Evolutionary conservation across 1,140 invertebrate genomes (phyloP), one percentile per base, ranked within the genome.

Genomic region (Cherax destructor): DNA sequence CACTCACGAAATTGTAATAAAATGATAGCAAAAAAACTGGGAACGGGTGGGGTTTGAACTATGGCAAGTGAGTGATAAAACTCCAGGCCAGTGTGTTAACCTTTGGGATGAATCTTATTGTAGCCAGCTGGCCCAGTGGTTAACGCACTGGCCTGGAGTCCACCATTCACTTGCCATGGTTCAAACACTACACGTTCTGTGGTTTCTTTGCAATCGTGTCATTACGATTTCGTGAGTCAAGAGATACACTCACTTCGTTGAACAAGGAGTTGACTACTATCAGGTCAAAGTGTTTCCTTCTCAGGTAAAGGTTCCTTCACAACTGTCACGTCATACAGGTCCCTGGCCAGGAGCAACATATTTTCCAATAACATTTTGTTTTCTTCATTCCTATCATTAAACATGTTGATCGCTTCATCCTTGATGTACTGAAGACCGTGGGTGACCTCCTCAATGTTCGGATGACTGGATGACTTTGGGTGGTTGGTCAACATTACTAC

Each of bases 401-500:
- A 79, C 41, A 9, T 18, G 77, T 79, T 79, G 0, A 50, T 50
- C 4, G 4, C 16, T 5, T 79, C 16, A 4, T 50, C 47, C 6
- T 10, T 49, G 47, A 79, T 9, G 77, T 79, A 10, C 21, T 41
- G 47, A 2, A 79, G 77, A 10, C 77, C 77, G 50, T 79, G 77
- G 16, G 18, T 49, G 47, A 50, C 24, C 50, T 79, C 77, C 21
- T 18, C 5, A 9, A 79, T 79, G 47, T 52, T 79, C 4, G 41
- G 41, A 21, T 79, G 77, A 11, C n/a, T 49, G 13, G 47, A 49
- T 3, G 50, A 49, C 24, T n/a, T 49, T 3, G 77, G 41, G 47
- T 79, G 77, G 47, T 79, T 79, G 16, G 47, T 50, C 77, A 79
- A 50, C 77, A 79, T 79, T 47, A 50, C 47, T 16, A 79, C 50